Conservation (phyloP, 2,888 invertebrate genomes). For the Sabatieria punctata region DNA sequence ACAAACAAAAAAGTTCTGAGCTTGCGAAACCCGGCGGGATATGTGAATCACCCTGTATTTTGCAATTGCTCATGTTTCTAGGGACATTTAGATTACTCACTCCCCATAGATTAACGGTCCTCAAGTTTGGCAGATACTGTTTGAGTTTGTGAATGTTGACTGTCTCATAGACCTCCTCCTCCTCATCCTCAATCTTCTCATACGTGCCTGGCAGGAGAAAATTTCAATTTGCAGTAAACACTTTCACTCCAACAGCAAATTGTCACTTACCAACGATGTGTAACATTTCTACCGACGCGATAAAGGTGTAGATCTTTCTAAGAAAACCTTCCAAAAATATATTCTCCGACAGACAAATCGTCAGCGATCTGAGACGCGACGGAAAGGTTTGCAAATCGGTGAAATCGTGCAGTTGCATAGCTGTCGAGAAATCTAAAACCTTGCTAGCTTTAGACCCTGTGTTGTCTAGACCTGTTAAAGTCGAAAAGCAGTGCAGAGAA, state of each 20-base stretch:
- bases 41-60: too few species aligned
- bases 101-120: conserved; percentile 93
- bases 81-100: too few species aligned
- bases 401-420: too few species aligned
- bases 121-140: conserved; percentile 86
- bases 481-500: too few species aligned
- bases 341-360: too few species aligned
- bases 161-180: conserved; percentile 96
- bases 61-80: too few species aligned
- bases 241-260: conserved; percentile 1
- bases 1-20: too few species aligned
- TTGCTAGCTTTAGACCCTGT: too few species aligned
- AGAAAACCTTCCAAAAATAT: too few species aligned
- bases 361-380: conserved; percentile 77
- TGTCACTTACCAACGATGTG: conserved; percentile 65
- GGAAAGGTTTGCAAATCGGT: conserved; percentile 98
- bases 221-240: neutral
- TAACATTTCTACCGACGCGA: conserved; percentile 87
- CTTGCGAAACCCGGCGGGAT: too few species aligned
- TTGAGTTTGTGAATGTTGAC: conserved; percentile 97
- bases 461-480: too few species aligned
- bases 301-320: conserved; percentile 97
- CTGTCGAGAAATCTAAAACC: conserved; percentile 88
- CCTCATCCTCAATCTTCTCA: conserved; percentile 92
- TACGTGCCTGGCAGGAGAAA: conserved; percentile 53